Percentiles rank a stretch among this genome's conserved stretches.
These are phyloP conservation scores for Conopomorpha cramerella DNA, from an alignment of 1,140 invertebrate species.

Conservation along the genomic window DNA sequence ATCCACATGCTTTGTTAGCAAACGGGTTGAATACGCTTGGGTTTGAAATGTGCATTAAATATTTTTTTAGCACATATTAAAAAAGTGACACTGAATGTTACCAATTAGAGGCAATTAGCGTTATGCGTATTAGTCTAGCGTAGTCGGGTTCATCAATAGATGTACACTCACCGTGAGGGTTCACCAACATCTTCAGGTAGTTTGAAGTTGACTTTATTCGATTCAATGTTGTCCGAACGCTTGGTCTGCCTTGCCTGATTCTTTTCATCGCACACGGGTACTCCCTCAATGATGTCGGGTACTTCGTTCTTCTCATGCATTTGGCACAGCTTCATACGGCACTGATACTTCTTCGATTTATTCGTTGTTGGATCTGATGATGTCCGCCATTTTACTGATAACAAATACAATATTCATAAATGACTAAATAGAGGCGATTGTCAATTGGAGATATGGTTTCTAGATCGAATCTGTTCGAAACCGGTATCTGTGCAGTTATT, in stretches of 20 bases:
- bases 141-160: neutral
- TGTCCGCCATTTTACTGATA: constrained; percentile 48
- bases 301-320: constrained; percentile 55
- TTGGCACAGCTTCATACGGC: constrained; percentile 34
- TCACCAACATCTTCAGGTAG: constrained; percentile 29
- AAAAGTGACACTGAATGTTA: neutral
- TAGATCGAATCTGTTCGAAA: constrained; percentile 1
- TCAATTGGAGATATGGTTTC: no score
- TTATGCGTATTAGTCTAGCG: no score
- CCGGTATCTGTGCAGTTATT: no score
- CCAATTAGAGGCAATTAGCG: neutral
- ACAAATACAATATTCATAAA: no score
- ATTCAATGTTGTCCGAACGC: constrained; percentile 9
- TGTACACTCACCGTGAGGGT: constrained; percentile 21
- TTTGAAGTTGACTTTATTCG: constrained; percentile 29
- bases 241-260: constrained; percentile 17
- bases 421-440: no score
- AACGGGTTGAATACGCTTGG: no score
- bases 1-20: no score
- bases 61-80: neutral
- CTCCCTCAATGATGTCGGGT: constrained; percentile 57
- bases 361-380: constrained; percentile 48
- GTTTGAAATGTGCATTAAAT: neutral
- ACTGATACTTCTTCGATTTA: constrained; percentile 39
- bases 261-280: constrained; percentile 48